phyloP scores from a whole-genome alignment of 2,797 vertebrate species.

The Hirundo rustica region DNA sequence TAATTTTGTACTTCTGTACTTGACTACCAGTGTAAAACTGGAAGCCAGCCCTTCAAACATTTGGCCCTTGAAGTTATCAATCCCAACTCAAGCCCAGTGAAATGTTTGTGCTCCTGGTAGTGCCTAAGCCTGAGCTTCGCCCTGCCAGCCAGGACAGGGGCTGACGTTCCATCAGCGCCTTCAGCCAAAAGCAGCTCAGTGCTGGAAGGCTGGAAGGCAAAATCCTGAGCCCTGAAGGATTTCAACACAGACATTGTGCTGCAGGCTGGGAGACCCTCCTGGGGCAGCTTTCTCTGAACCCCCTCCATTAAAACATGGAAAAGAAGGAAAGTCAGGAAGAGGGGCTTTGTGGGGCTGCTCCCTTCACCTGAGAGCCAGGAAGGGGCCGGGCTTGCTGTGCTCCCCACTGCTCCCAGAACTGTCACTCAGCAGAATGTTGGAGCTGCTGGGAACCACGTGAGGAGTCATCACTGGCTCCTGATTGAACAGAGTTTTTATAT shows the following conservation, averaged over 20 bases:
- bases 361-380: fast-evolving
- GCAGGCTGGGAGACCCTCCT: not conserved
- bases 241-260: not conserved
- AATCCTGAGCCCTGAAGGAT: not conserved
- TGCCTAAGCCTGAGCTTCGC: not conserved
- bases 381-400: not conserved
- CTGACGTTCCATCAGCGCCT: not conserved
- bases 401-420: not conserved
- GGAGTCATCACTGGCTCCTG: not conserved
- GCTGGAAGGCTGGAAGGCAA: not conserved
- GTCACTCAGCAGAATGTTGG: not conserved
- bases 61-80: slow-evolving; percentile 9
- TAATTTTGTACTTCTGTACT: slow-evolving; percentile 1
- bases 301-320: not conserved
- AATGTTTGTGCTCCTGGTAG: not conserved
- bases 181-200: not conserved
- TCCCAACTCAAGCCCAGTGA: not conserved
- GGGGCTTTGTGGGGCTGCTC: not conserved
- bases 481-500: not conserved
- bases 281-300: not conserved
- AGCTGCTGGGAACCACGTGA: not conserved
- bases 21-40: not conserved
- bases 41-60: slow-evolving; percentile 29
- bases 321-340: not conserved
- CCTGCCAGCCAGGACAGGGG: not conserved